These are phyloP conservation scores for Melieria omissa DNA, from an alignment of 2,888 invertebrate genomes.

Conservation along the genomic window DNA sequence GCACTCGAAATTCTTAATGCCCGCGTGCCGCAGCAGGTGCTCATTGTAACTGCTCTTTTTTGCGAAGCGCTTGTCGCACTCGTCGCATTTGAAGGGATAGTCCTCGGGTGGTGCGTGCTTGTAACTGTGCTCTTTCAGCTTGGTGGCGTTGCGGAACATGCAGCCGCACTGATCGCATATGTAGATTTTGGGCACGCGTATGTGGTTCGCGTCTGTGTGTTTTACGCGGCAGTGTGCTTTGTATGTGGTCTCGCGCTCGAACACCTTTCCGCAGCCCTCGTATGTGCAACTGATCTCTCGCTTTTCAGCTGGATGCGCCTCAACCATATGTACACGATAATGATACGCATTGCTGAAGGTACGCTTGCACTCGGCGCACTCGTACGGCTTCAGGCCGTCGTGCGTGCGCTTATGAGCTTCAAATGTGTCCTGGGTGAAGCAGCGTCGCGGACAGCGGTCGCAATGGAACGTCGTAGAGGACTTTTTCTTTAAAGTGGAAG, in stretches of 20 bases:
- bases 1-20: conserved; percentile 52
- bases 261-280: conserved; percentile 47
- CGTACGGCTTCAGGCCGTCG: conserved; percentile 44
- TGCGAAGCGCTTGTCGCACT: conserved; percentile 56
- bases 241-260: conserved; percentile 43
- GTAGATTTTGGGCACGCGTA: conserved; percentile 22
- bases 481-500: too few species aligned
- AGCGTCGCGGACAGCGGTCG: conserved; percentile 45
- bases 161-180: conserved; percentile 52
- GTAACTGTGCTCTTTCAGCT: conserved; percentile 49
- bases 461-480: conserved; percentile 42
- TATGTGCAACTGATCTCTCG: conserved; percentile 44
- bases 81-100: conserved; percentile 53
- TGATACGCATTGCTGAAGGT: conserved; percentile 43
- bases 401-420: conserved; percentile 37
- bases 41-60: conserved; percentile 48
- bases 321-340: conserved; percentile 43
- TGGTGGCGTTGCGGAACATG: conserved; percentile 44
- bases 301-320: conserved; percentile 43
- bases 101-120: conserved; percentile 47
- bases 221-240: conserved; percentile 46
- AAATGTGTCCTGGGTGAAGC: conserved; percentile 41
- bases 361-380: conserved; percentile 44
- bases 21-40: conserved; percentile 54
- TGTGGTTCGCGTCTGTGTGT: conserved; percentile 35